A percentile compares a stretch with the other conserved stretches of the same genome.
Evolutionary conservation across 1,140 invertebrate species (phyloP).

Genomic region (Pseudomyrmex pallidus): DNA sequence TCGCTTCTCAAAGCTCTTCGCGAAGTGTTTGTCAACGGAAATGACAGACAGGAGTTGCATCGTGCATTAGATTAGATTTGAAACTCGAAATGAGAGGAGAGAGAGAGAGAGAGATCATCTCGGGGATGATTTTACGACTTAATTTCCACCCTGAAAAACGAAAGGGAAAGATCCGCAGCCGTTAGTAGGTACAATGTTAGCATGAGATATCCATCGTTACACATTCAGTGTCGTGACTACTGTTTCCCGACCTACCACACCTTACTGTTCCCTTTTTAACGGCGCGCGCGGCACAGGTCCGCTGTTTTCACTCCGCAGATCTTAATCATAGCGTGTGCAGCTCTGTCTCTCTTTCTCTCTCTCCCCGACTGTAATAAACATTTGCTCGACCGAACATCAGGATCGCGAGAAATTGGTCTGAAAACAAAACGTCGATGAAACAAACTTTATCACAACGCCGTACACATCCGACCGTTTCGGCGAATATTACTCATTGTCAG

Average conservation of each 20-base stretch:
- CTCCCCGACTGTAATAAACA: constrained; percentile 16
- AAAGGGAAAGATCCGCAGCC: constrained; percentile 11
- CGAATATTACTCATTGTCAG: neutral
- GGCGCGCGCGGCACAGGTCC: constrained; percentile 10
- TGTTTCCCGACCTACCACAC: constrained; percentile 58
- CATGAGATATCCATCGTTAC: constrained; percentile 61
- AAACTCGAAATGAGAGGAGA: too few relatives aligned
- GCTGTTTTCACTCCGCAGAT: constrained; percentile 46
- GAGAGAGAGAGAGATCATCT: too few relatives aligned
- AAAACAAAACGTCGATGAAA: constrained; percentile 33
- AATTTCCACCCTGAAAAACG: neutral
- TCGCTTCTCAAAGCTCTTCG: neutral
- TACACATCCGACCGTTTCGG: neutral
- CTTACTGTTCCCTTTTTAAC: constrained; percentile 58
- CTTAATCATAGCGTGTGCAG: constrained; percentile 49
- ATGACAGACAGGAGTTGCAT: neutral
- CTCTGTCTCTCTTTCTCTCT: too few relatives aligned
- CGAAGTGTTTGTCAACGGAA: neutral
- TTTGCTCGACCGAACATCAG: neutral
- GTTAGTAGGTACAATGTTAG: constrained; percentile 55
- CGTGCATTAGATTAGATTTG: neutral
- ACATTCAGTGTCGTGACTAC: constrained; percentile 56
- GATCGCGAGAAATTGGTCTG: constrained; percentile 11
- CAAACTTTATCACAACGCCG: constrained; percentile 13
- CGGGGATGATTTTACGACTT: neutral